Evolutionary conservation across 2,888 invertebrate genomes (phyloP).

Genomic region (Auanema sp.): DNA sequence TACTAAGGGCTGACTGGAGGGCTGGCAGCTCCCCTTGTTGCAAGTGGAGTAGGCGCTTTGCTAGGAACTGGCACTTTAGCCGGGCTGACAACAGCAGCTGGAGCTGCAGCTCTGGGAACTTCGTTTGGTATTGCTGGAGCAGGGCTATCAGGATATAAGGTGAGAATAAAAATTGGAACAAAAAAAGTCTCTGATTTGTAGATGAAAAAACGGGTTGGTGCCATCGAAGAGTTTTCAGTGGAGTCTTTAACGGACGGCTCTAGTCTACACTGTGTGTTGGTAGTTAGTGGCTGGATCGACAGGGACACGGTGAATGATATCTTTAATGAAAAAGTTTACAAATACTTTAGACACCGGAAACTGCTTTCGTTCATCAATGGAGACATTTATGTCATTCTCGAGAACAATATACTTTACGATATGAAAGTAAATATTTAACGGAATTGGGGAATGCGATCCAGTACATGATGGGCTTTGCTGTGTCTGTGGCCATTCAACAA

Average conservation of each 20-base stretch:
- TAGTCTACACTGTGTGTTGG: slow-evolving; percentile 71
- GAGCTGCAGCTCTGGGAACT: slow-evolving; percentile 68
- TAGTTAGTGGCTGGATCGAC: slow-evolving; percentile 74
- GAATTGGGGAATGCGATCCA: slow-evolving; percentile 69
- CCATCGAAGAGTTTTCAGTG: slow-evolving; percentile 74
- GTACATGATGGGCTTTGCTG: slow-evolving; percentile 71
- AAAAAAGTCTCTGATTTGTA: slow-evolving; percentile 61
- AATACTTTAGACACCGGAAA: slow-evolving; percentile 41
- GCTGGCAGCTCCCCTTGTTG: slow-evolving; percentile 73
- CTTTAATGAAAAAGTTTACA: not conserved
- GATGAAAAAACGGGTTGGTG: slow-evolving; percentile 75
- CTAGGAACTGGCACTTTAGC: slow-evolving; percentile 65
- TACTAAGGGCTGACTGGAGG: slow-evolving; percentile 72
- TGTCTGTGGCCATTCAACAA: slow-evolving; percentile 71
- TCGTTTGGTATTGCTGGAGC: slow-evolving; percentile 75
- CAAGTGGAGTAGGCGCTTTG: slow-evolving; percentile 66
- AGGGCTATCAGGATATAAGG: slow-evolving; percentile 70
- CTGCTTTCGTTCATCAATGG: slow-evolving; percentile 70
- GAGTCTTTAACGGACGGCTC: slow-evolving; percentile 67
- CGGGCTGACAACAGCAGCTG: slow-evolving; percentile 68
- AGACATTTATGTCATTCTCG: slow-evolving; percentile 69
- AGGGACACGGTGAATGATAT: slow-evolving; percentile 65
- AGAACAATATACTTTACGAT: slow-evolving; percentile 72
- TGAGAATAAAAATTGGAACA: slow-evolving; percentile 8
- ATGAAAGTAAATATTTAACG: slow-evolving; percentile 45